A percentile compares a stretch with the other conserved stretches of the same genome.
Conservation (phyloP, 2,113 vertebrate genomes). For the Gadus chalcogrammus region DNA sequence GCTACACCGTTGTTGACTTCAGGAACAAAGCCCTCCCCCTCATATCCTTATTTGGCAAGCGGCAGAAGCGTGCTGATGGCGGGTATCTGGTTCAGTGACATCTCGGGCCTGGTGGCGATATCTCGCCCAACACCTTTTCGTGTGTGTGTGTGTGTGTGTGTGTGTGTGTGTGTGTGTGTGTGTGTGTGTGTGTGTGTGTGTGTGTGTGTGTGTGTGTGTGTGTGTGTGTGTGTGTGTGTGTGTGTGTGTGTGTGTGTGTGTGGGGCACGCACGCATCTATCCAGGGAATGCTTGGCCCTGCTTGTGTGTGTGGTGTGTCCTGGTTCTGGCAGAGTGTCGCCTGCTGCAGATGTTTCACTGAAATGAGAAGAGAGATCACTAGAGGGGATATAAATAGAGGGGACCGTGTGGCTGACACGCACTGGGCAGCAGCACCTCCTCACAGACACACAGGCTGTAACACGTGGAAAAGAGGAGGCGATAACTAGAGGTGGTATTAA, state of each 20-base stretch:
- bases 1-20: slow-evolving; percentile 94
- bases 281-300: no score
- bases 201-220: not conserved
- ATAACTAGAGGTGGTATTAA: slow-evolving; percentile 62
- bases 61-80: not conserved
- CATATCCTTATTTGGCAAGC: slow-evolving; percentile 54
- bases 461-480: slow-evolving; percentile 60
- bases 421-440: slow-evolving; percentile 45
- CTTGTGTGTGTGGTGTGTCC: slow-evolving; percentile 22
- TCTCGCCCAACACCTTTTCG: slow-evolving; percentile 1
- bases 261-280: no score
- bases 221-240: no score
- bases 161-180: not conserved
- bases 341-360: slow-evolving; percentile 54
- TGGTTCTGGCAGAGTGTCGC: slow-evolving; percentile 37
- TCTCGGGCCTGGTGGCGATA: not conserved
- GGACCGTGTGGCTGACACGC: slow-evolving; percentile 21
- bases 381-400: slow-evolving; percentile 54
- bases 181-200: not conserved
- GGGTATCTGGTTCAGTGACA: not conserved
- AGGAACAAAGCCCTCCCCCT: slow-evolving; percentile 84
- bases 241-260: no score
- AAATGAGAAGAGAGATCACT: slow-evolving; percentile 45
- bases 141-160: not conserved
- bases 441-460: slow-evolving; percentile 43